phyloP scores from a whole-genome alignment of 2,888 invertebrate species.

The Philhelius pedissequus region DNA sequence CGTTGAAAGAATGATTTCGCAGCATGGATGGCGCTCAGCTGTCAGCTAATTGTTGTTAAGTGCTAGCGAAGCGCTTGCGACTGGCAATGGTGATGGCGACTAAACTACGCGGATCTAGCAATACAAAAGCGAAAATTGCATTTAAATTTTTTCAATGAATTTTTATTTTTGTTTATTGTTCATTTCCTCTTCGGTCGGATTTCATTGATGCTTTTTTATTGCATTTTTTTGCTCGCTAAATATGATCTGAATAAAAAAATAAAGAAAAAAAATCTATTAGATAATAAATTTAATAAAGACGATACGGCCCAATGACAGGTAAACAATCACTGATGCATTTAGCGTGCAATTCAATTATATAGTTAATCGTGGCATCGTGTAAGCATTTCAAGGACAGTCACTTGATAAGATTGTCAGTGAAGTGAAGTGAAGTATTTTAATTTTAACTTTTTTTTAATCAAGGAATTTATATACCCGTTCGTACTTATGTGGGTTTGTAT shows the following conservation, averaged over 20 bases:
- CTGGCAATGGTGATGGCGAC: too few relatives aligned
- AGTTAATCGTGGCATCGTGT: constrained; percentile 11
- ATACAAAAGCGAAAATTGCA: neutral
- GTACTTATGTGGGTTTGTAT: too few relatives aligned
- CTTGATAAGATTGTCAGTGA: constrained; percentile 39
- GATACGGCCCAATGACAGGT: constrained; percentile 27
- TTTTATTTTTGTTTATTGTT: constrained; percentile 17
- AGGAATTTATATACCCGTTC: neutral
- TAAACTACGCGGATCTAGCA: neutral
- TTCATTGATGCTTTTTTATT: constrained; percentile 28
- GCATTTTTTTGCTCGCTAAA: neutral
- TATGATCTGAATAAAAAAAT: constrained; percentile 16
- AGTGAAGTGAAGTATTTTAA: constrained; percentile 14
- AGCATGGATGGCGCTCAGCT: neutral
- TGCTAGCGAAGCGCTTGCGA: neutral
- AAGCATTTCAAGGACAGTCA: constrained; percentile 52
- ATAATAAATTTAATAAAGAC: constrained; percentile 36
- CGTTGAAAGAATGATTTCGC: constrained; percentile 21
- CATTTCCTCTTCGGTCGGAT: constrained; percentile 19
- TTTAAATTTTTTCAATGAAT: constrained; percentile 40
- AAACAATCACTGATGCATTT: constrained; percentile 46
- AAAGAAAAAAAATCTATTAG: constrained; percentile 19
- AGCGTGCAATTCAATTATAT: constrained; percentile 40
- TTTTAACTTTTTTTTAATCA: neutral
- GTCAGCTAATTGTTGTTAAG: neutral